Evolutionary conservation across 1,140 invertebrate genomes (phyloP), one percentile per base, ranked within the genome.

Genomic region (Zaprionus gabonicus): DNA sequence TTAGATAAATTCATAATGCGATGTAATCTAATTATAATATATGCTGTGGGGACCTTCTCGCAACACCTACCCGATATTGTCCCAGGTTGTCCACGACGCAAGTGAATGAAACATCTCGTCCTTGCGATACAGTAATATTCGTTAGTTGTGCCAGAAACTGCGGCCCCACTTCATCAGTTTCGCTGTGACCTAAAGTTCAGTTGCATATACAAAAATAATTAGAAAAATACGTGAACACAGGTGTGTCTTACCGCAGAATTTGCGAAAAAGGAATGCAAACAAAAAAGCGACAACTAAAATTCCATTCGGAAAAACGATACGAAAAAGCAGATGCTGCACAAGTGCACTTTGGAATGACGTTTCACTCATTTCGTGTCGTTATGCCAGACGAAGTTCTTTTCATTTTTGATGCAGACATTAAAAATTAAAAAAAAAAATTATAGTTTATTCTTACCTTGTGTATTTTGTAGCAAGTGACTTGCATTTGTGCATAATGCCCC

Each of bases 21-120:
- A 10, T 10, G 9, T 10, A 34, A 10, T 34, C 31, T 34, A 10
- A 3, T 41, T 31, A 31, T 31, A 31, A 31, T 31, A 31, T 31
- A 31, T 31, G 7, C 28, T 28, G 7, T 31, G 28, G 28, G 7
- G 28, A 9, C 7, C 1, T 31, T 41, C 12, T 12, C 9, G 17
- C 1, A 49, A 13, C 27, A 72, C 78, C 93, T 95, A 98, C 97
- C 95, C 96, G 96, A 93, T 97, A 98, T 70, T 94, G 93, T 59
- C 96, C 96, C 31, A 98, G 94, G 93, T 97, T 96, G 93, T 97
- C 97, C 73, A 98, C 97, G 63, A 97, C 96, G 90, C 97, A 98
- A 10, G 97, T 97, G 91, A 98, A 97, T 76, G 95, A 96, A 23
- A 97, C 95, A 91, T 98, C 97, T 51, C 97, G 94, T 41, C 97